phyloP scores from a whole-genome alignment of 2,888 invertebrate genomes.

The Drosophila picticornis region DNA sequence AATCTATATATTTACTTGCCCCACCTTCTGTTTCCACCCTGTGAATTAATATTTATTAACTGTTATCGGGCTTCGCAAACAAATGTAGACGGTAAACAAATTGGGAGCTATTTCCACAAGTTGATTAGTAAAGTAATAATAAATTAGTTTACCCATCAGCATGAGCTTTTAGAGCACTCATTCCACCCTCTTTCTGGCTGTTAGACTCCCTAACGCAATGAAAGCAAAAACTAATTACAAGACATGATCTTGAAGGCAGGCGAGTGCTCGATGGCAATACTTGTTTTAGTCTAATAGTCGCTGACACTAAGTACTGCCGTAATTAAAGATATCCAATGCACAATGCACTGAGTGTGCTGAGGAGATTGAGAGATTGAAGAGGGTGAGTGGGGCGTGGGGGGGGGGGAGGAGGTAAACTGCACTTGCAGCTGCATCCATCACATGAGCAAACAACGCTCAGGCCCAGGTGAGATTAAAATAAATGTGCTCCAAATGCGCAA shows the following conservation, averaged over 20 bases:
- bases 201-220: constrained; percentile 60
- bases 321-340: constrained; percentile 71
- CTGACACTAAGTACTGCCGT: constrained; percentile 76
- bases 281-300: constrained; percentile 70
- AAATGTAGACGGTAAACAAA: constrained; percentile 57
- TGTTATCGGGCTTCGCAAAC: constrained; percentile 18
- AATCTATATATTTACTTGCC: neutral
- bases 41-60: constrained; percentile 8
- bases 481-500: constrained; percentile 82
- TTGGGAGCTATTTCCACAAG: constrained; percentile 61
- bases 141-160: constrained; percentile 46
- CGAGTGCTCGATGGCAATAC: constrained; percentile 43
- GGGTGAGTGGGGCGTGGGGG: too few species aligned
- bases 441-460: constrained; percentile 22
- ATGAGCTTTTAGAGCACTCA: constrained; percentile 32
- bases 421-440: constrained; percentile 52
- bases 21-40: neutral
- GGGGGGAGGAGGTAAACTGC: constrained; percentile 6
- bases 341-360: constrained; percentile 13
- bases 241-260: constrained; percentile 20
- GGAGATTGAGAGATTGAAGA: neutral
- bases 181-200: constrained; percentile 29
- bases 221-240: constrained; percentile 72
- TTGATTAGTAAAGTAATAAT: constrained; percentile 41
- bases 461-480: constrained; percentile 80